A percentile compares a stretch with the other conserved stretches of the same genome.
phyloP scores from a whole-genome alignment of 2,888 invertebrate genomes.

The Heteropelma amictum region DNA sequence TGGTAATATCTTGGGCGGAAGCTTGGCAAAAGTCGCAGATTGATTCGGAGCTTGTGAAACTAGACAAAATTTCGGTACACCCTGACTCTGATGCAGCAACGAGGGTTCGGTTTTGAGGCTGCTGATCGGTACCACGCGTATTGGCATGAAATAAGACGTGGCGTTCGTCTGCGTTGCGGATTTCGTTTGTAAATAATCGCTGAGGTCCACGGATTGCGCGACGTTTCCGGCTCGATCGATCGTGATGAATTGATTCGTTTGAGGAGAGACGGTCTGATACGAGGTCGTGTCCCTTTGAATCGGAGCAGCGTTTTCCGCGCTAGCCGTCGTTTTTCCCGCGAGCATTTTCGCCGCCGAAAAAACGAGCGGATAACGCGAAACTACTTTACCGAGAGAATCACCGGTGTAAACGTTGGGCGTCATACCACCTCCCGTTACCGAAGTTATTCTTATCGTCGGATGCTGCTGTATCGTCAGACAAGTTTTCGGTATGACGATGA shows the following conservation, averaged over 20 bases:
- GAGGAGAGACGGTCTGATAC: slow-evolving; percentile 31
- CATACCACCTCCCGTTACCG: slow-evolving; percentile 23
- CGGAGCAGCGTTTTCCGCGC: slow-evolving; percentile 32
- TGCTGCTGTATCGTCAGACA: slow-evolving; percentile 41
- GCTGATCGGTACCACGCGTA: slow-evolving; percentile 73
- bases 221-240: slow-evolving; percentile 45
- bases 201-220: slow-evolving; percentile 22
- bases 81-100: slow-evolving; percentile 70
- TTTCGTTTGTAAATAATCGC: slow-evolving; percentile 8
- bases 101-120: slow-evolving; percentile 72
- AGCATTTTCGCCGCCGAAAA: slow-evolving; percentile 58
- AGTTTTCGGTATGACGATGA: slow-evolving; percentile 71
- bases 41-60: slow-evolving; percentile 63
- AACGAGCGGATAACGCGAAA: slow-evolving; percentile 62
- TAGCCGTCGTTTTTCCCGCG: slow-evolving; percentile 43
- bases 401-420: neutral
- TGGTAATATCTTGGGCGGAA: slow-evolving; percentile 4
- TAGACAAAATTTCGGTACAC: slow-evolving; percentile 73
- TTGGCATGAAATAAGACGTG: slow-evolving; percentile 69
- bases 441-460: slow-evolving; percentile 49
- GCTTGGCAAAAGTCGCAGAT: neutral
- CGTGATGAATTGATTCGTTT: slow-evolving; percentile 51
- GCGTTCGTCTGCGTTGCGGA: slow-evolving; percentile 19
- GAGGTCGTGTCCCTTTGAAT: slow-evolving; percentile 22
- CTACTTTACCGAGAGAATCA: slow-evolving; percentile 57